phyloP scores from a whole-genome alignment of 53 echinoderm and acorn worm genomes.

The Paracentrotus lividus region DNA sequence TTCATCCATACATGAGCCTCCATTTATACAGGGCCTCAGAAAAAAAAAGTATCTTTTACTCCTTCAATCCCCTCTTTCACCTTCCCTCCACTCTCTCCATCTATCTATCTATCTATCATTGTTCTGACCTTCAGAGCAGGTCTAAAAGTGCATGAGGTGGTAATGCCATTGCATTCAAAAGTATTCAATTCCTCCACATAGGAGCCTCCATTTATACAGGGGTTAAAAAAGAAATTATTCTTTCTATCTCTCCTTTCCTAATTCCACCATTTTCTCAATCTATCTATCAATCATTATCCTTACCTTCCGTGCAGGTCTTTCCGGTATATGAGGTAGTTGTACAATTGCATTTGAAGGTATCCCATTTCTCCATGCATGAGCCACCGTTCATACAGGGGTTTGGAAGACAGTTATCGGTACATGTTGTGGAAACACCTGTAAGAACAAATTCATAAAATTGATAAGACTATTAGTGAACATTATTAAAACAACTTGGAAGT shows the following conservation, averaged over 20 bases:
- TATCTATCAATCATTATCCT: neutral
- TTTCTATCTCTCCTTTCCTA: neutral
- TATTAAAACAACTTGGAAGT: too few species aligned
- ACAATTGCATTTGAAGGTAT: constrained; percentile 75
- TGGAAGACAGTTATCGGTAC: constrained; percentile 71
- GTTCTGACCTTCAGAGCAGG: neutral
- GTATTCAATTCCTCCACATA: neutral
- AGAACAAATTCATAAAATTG: neutral
- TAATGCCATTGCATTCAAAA: neutral
- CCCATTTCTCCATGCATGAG: constrained; percentile 73
- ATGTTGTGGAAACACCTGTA: constrained; percentile 70
- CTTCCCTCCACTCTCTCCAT: neutral
- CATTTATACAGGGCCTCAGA: neutral
- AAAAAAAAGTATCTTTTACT: neutral
- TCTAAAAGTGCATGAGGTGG: neutral
- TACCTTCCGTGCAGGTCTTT: constrained; percentile 76
- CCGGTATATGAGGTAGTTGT: constrained; percentile 75
- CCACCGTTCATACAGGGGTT: constrained; percentile 76
- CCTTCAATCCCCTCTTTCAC: neutral
- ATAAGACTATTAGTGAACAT: too few species aligned
- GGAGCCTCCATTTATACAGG: neutral
- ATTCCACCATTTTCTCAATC: neutral
- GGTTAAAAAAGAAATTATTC: neutral
- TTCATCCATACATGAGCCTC: neutral
- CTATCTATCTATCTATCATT: neutral